Percentiles rank a stretch among this genome's conserved stretches.
Conservation (phyloP, 1,140 invertebrate species). For the Eubasilissa regina region DNA sequence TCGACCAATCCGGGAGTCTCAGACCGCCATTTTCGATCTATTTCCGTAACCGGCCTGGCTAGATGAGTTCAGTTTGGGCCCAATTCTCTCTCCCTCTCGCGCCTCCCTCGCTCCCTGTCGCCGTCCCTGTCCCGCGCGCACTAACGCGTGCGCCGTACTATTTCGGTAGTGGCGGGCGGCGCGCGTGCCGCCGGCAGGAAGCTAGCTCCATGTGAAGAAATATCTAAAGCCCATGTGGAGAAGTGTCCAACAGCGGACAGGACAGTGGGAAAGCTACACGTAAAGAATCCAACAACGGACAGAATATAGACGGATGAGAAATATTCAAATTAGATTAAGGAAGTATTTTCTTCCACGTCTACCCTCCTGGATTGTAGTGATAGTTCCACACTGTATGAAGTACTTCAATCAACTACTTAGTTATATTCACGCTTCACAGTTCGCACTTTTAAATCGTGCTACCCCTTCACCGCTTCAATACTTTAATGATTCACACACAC, state of each 20-base stretch:
- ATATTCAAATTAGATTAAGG: no score
- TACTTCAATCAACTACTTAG: no score
- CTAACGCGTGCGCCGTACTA: neutral
- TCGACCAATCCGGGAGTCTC: slow-evolving; percentile 29
- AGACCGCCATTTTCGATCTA: slow-evolving; percentile 26
- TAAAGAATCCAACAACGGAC: neutral
- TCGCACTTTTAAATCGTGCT: no score
- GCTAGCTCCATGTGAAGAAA: neutral
- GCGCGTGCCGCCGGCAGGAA: neutral
- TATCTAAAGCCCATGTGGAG: neutral
- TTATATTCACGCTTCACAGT: no score
- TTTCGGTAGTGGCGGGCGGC: neutral
- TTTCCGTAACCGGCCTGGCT: slow-evolving; percentile 18
- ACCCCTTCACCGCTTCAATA: no score
- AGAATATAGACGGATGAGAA: no score
- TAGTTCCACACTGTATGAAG: no score
- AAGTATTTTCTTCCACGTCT: no score
- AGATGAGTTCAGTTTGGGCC: slow-evolving; percentile 16
- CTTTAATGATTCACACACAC: no score
- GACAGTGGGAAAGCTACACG: neutral
- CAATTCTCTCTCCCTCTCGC: slow-evolving; percentile 7
- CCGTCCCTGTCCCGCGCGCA: neutral
- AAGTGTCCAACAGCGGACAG: neutral
- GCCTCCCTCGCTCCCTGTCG: neutral
- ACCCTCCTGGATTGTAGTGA: no score